Evolutionary conservation across 2,797 vertebrate genomes (phyloP).

Genomic region (Labroides dimidiatus): DNA sequence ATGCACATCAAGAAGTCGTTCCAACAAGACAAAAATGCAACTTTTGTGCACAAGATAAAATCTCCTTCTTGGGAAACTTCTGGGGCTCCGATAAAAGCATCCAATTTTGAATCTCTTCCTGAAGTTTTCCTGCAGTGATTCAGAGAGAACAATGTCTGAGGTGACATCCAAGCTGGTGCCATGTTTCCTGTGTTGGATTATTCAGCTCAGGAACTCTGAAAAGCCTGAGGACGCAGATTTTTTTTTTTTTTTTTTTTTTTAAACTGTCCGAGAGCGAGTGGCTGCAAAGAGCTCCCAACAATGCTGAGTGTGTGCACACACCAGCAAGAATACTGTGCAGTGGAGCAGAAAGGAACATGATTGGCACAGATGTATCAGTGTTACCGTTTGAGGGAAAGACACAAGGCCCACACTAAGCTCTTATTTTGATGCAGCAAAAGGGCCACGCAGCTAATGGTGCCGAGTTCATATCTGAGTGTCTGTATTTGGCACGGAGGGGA

Average conservation of each 20-base stretch:
- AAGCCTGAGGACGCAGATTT: background rate
- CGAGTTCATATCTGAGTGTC: slow-evolving; percentile 7
- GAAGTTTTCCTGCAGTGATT: background rate
- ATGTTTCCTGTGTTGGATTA: slow-evolving; percentile 51
- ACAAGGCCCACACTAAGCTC: slow-evolving; percentile 17
- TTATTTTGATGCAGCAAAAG: slow-evolving; percentile 22
- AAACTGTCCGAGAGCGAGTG: background rate
- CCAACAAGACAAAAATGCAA: too few relatives aligned
- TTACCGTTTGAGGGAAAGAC: slow-evolving; percentile 18
- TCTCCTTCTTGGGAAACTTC: too few relatives aligned
- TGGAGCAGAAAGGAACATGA: slow-evolving; percentile 19
- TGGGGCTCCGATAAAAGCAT: too few relatives aligned
- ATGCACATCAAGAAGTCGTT: too few relatives aligned
- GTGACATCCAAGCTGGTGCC: slow-evolving; percentile 11
- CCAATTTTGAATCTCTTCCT: too few relatives aligned
- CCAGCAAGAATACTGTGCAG: slow-evolving; percentile 39
- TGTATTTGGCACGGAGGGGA: slow-evolving; percentile 8
- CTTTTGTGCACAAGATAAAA: too few relatives aligned
- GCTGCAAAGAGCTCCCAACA: slow-evolving; percentile 13
- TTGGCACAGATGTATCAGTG: slow-evolving; percentile 40
- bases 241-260: too few relatives aligned
- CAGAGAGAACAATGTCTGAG: slow-evolving; percentile 10
- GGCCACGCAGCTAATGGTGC: slow-evolving; percentile 13
- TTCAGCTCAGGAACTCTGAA: slow-evolving; percentile 15
- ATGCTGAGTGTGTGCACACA: slow-evolving; percentile 50